phyloP scores from a whole-genome alignment of 1,140 invertebrate genomes.

The Drosophila baimaii region DNA sequence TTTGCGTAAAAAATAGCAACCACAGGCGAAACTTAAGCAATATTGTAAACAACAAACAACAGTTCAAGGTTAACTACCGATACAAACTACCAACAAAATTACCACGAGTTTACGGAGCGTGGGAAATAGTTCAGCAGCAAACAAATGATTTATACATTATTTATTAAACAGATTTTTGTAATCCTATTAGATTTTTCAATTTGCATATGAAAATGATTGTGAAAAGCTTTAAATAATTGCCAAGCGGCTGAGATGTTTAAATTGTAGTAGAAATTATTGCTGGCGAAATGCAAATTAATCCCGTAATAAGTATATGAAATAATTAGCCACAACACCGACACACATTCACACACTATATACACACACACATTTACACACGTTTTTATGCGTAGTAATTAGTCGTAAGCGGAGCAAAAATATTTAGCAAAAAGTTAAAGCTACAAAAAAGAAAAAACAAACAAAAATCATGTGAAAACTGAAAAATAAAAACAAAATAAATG shows the following conservation, averaged over 20 bases:
- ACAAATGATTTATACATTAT: slow-evolving; percentile 30
- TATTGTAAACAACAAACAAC: slow-evolving; percentile 40
- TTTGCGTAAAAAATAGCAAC: slow-evolving; percentile 26
- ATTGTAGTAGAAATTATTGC: slow-evolving; percentile 71
- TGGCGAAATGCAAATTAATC: slow-evolving; percentile 62
- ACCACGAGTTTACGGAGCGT: slow-evolving; percentile 42
- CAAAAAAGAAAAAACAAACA: slow-evolving; percentile 8
- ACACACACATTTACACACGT: slow-evolving; percentile 60
- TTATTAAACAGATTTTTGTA: slow-evolving; percentile 48
- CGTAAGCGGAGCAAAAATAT: slow-evolving; percentile 55
- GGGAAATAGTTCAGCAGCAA: slow-evolving; percentile 35
- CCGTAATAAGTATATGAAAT: slow-evolving; percentile 45
- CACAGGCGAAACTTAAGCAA: slow-evolving; percentile 58
- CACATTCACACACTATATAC: slow-evolving; percentile 27
- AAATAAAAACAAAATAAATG: slow-evolving; percentile 68
- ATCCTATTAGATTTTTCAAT: slow-evolving; percentile 52
- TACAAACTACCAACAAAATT: slow-evolving; percentile 31
- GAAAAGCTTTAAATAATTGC: slow-evolving; percentile 77
- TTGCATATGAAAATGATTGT: slow-evolving; percentile 72
- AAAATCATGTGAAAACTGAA: slow-evolving; percentile 42
- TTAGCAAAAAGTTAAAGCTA: slow-evolving; percentile 61
- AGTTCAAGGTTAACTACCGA: slow-evolving; percentile 56
- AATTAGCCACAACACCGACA: slow-evolving; percentile 52
- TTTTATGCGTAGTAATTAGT: slow-evolving; percentile 76
- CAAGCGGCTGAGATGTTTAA: slow-evolving; percentile 73